These are phyloP conservation scores for Epistrophella euchroma DNA, from an alignment of 2,888 invertebrate species.

Conservation along the genomic window DNA sequence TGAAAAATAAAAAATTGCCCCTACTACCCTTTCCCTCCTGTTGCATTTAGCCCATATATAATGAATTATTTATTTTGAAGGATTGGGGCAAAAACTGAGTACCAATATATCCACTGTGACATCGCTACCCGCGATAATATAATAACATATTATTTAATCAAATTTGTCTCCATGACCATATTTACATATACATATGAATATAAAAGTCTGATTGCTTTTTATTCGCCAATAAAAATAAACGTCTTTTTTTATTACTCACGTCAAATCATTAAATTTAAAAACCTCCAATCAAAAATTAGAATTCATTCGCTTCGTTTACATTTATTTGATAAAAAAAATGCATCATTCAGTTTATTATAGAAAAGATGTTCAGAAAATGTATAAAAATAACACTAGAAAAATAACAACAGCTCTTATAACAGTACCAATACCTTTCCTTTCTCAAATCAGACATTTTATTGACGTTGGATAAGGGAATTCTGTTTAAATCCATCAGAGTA, in stretches of 20 bases:
- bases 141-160: too few species aligned
- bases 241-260: background rate
- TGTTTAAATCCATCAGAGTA: background rate
- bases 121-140: too few species aligned
- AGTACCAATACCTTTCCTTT: conserved; percentile 32
- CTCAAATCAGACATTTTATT: conserved; percentile 64
- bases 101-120: too few species aligned
- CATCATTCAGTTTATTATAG: background rate
- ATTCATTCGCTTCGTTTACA: background rate
- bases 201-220: background rate
- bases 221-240: background rate
- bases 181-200: too few species aligned
- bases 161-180: too few species aligned
- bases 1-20: too few species aligned
- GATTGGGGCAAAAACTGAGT: too few species aligned
- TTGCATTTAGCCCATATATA: too few species aligned
- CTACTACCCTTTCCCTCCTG: too few species aligned
- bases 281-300: background rate
- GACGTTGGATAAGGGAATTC: conserved; percentile 54
- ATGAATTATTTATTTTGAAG: too few species aligned
- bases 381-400: background rate
- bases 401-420: background rate
- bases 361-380: background rate
- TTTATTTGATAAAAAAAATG: background rate
- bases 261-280: background rate